phyloP scores from a whole-genome alignment of 2,888 invertebrate species.

The Drosophila planitibia region DNA sequence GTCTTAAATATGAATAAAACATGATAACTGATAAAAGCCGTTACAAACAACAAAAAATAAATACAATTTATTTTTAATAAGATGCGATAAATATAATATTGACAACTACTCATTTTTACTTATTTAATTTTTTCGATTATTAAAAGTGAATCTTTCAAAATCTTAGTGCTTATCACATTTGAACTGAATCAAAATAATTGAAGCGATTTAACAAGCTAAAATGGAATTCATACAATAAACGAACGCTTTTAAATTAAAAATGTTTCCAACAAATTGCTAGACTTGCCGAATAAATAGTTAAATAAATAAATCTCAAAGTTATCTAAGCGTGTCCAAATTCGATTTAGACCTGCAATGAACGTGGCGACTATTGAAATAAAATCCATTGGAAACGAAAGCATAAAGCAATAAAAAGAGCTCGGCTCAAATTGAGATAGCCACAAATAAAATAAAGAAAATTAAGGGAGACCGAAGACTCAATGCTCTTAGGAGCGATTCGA shows the following conservation, averaged over 20 bases:
- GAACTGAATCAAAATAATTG: background rate
- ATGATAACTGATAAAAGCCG: background rate
- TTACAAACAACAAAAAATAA: background rate
- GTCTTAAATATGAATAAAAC: background rate
- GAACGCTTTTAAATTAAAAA: constrained; percentile 25
- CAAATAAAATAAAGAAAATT: constrained; percentile 5
- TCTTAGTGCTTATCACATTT: background rate
- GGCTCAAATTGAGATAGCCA: background rate
- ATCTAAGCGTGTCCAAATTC: constrained; percentile 76
- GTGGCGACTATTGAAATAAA: constrained; percentile 36
- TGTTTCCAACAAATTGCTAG: constrained; percentile 58
- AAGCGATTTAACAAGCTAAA: background rate
- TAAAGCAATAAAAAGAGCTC: constrained; percentile 13
- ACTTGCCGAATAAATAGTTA: constrained; percentile 60
- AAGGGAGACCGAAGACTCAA: background rate
- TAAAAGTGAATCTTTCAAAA: background rate
- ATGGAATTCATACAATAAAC: constrained; percentile 1
- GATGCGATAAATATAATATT: background rate
- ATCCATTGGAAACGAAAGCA: constrained; percentile 43
- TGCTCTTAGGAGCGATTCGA: background rate
- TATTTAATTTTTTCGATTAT: background rate
- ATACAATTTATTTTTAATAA: background rate
- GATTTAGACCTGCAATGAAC: constrained; percentile 66
- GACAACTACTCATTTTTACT: background rate
- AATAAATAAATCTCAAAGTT: constrained; percentile 76